Conservation (phyloP, 1,140 invertebrate species). For the Wasmannia auropunctata region DNA sequence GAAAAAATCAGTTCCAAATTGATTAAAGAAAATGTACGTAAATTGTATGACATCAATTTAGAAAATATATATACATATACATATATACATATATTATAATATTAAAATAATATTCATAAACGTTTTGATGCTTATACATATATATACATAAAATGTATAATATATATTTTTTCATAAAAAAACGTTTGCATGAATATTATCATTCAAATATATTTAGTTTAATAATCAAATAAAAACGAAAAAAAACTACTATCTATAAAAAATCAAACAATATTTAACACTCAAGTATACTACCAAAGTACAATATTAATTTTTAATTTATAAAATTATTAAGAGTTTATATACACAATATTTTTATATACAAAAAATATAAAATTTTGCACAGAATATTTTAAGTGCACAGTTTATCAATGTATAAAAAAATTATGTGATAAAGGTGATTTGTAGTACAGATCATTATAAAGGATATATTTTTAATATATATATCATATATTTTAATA, state of each 20-base stretch:
- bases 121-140: background rate
- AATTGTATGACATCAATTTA: slow-evolving; percentile 25
- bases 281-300: background rate
- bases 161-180: background rate
- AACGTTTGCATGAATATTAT: background rate
- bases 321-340: background rate
- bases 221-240: background rate
- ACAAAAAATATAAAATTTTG: slow-evolving; percentile 17
- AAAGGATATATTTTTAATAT: background rate
- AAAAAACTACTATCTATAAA: background rate
- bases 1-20: background rate
- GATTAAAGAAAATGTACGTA: background rate
- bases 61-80: slow-evolving; percentile 6
- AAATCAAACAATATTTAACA: slow-evolving; percentile 18
- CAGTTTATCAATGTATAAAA: background rate
- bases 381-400: background rate
- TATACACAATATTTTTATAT: slow-evolving; percentile 4
- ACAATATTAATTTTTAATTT: slow-evolving; percentile 11
- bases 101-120: slow-evolving; percentile 2
- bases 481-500: slow-evolving; percentile 10
- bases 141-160: background rate
- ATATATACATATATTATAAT: background rate
- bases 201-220: slow-evolving; percentile 19
- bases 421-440: background rate
- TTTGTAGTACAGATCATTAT: slow-evolving; percentile 2